phyloP scores from a whole-genome alignment of 1,140 invertebrate genomes.

The Leptopilina clavipes region DNA sequence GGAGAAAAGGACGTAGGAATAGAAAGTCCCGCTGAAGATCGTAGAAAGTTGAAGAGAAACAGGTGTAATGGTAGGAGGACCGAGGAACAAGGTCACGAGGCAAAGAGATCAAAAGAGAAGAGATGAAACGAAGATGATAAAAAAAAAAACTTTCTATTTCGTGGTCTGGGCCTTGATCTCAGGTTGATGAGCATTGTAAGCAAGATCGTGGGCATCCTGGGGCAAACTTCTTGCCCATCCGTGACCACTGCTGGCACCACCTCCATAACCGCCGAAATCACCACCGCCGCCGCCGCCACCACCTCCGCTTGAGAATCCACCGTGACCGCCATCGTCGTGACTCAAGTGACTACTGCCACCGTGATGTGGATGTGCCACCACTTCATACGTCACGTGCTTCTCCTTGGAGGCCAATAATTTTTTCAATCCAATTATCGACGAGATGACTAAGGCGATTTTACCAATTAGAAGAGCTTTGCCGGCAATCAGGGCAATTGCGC shows the following conservation, averaged over 20 bases:
- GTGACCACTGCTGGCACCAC: constrained; percentile 76
- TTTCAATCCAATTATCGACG: constrained; percentile 87
- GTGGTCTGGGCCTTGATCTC: constrained; percentile 56
- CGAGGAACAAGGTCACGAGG: constrained; percentile 31
- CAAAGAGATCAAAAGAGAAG: constrained; percentile 44
- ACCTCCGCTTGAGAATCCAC: constrained; percentile 74
- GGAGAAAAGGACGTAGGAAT: constrained; percentile 10
- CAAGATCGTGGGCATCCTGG: constrained; percentile 82
- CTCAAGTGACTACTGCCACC: constrained; percentile 77
- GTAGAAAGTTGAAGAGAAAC: constrained; percentile 27
- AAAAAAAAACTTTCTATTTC: constrained; percentile 55
- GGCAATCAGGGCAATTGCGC: constrained; percentile 87
- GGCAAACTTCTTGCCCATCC: constrained; percentile 82
- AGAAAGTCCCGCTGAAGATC: constrained; percentile 33
- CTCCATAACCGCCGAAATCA: constrained; percentile 76
- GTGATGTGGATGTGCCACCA: constrained; percentile 88
- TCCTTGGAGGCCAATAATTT: constrained; percentile 80
- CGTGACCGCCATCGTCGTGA: constrained; percentile 80
- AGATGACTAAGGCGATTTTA: constrained; percentile 87
- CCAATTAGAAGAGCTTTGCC: constrained; percentile 89
- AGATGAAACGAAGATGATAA: constrained; percentile 46
- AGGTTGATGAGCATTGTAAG: constrained; percentile 83
- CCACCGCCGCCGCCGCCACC: constrained; percentile 76
- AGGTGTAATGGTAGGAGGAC: constrained; percentile 3
- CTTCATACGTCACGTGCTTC: constrained; percentile 90